phyloP scores from a whole-genome alignment of 2,888 invertebrate genomes.

The Lacanobia oleracea region DNA sequence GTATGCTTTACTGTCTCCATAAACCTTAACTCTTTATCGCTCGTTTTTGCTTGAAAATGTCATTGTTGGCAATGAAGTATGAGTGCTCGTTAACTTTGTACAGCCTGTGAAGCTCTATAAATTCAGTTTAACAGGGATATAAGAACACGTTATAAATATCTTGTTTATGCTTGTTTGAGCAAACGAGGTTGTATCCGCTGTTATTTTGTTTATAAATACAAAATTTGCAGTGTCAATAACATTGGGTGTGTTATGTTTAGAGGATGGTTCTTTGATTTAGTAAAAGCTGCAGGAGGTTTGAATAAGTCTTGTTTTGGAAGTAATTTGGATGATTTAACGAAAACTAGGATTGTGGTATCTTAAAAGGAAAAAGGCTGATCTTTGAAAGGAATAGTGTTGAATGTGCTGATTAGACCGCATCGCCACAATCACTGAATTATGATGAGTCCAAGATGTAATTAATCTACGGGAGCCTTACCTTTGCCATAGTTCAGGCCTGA shows the following conservation, averaged over 20 bases:
- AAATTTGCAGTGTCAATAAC: neutral
- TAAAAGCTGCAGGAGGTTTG: neutral
- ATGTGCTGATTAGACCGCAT: too few species aligned
- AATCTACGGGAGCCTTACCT: too few species aligned
- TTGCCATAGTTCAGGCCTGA: too few species aligned
- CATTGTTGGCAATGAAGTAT: conserved; percentile 24
- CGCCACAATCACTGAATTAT: too few species aligned
- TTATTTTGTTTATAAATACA: neutral
- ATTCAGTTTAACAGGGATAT: conserved; percentile 12
- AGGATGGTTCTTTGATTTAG: neutral
- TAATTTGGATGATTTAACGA: neutral
- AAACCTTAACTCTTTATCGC: conserved; percentile 13
- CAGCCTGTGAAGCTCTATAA: conserved; percentile 26
- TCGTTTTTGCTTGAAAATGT: conserved; percentile 16
- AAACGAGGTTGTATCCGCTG: neutral
- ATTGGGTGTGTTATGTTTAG: neutral
- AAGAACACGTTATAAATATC: conserved; percentile 12
- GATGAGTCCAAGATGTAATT: too few species aligned
- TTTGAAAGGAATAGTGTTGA: too few species aligned
- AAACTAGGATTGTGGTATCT: neutral
- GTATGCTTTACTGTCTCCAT: conserved; percentile 2
- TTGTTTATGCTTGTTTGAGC: conserved; percentile 12
- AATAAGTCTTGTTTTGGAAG: neutral
- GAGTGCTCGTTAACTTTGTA: conserved; percentile 23
- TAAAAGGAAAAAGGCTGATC: too few species aligned